These are phyloP conservation scores for Siderastrea radians DNA, from an alignment of 92 coral and sea anemone species.

Conservation along the genomic window DNA sequence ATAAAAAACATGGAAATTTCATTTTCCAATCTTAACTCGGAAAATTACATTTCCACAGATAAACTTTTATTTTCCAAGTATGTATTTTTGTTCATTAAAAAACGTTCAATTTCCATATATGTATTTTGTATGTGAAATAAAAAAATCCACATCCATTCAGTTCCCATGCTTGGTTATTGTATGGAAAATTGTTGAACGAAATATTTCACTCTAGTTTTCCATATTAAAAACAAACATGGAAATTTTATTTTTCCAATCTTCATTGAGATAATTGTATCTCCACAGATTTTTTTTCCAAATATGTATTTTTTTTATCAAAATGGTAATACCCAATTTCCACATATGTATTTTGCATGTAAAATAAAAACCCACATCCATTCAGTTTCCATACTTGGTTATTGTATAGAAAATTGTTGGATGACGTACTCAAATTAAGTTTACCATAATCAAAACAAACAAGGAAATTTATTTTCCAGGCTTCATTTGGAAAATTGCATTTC, in stretches of 20 bases:
- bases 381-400: slow-evolving; percentile 18
- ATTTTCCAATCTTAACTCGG: slow-evolving; percentile 9
- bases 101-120: neutral
- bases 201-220: slow-evolving; percentile 14
- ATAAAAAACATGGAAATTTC: neutral
- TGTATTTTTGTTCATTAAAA: neutral
- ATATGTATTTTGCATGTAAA: slow-evolving; percentile 22
- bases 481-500: neutral
- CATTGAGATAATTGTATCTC: neutral
- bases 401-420: slow-evolving; percentile 30
- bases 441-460: slow-evolving; percentile 22
- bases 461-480: slow-evolving; percentile 14
- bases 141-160: slow-evolving; percentile 3
- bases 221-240: slow-evolving; percentile 19
- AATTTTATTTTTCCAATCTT: slow-evolving; percentile 12
- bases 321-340: slow-evolving; percentile 32
- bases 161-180: slow-evolving; percentile 20
- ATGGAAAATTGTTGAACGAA: slow-evolving; percentile 30
- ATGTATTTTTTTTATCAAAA: too few relatives aligned
- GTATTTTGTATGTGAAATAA: slow-evolving; percentile 22
- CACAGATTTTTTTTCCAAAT: neutral
- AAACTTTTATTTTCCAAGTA: slow-evolving; percentile 12
- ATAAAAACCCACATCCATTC: neutral
- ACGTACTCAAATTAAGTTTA: slow-evolving; percentile 8
- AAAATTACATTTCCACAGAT: neutral